phyloP scores from a whole-genome alignment of 2,113 vertebrate genomes.

The Poecile atricapillus region DNA sequence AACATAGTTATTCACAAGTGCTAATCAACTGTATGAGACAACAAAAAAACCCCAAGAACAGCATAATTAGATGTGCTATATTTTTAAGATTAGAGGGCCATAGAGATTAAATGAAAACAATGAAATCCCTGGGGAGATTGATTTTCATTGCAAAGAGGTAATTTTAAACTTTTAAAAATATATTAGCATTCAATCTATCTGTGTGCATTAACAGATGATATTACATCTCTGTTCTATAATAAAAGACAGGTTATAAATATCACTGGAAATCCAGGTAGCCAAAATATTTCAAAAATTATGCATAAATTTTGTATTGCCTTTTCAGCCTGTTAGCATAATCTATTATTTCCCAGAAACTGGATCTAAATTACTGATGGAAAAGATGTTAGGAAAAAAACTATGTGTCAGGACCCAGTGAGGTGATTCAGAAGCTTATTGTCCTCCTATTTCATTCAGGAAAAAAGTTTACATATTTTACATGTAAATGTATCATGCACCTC shows the following conservation, averaged over 20 bases:
- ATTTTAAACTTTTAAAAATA: neutral
- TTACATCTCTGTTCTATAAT: neutral
- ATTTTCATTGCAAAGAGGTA: neutral
- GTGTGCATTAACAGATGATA: neutral
- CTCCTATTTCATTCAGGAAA: neutral
- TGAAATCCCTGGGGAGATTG: neutral
- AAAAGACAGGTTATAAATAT: neutral
- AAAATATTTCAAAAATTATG: neutral
- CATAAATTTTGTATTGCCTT: neutral
- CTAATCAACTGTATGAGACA: neutral
- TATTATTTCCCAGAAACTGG: neutral
- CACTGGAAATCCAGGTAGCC: neutral
- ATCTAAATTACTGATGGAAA: neutral
- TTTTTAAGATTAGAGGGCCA: neutral
- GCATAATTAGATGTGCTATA: neutral
- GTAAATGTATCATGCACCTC: neutral
- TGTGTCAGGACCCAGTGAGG: accelerated
- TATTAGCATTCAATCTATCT: neutral
- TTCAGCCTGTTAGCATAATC: neutral
- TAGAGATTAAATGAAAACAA: neutral
- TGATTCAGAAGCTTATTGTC: neutral
- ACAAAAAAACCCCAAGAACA: neutral
- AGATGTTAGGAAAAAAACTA: neutral
- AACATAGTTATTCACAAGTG: neutral
- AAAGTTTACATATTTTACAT: neutral